Percentiles rank a stretch among this genome's conserved stretches.
Conservation (phyloP, 2,888 invertebrate species). For the Drosophila mimica region DNA sequence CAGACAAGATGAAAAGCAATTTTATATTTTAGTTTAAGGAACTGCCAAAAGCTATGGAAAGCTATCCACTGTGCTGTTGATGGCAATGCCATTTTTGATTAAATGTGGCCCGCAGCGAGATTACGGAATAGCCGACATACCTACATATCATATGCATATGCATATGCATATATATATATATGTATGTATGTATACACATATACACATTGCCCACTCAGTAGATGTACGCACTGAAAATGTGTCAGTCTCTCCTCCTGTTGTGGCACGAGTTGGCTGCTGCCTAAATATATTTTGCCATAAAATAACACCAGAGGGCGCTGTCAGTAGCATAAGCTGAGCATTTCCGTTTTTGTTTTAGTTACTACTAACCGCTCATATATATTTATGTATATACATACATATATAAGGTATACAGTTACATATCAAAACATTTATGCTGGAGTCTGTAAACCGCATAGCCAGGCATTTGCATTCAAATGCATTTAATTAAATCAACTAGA, state of each 20-base stretch:
- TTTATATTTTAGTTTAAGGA: conserved; percentile 40
- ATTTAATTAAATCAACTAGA: conserved; percentile 82
- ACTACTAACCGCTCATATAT: conserved; percentile 52
- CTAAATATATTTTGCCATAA: conserved; percentile 66
- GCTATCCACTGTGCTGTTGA: conserved; percentile 29
- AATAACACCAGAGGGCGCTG: conserved; percentile 75
- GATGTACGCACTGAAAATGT: conserved; percentile 53
- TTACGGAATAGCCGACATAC: conserved; percentile 5
- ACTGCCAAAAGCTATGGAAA: conserved; percentile 15
- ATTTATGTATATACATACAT: conserved; percentile 14
- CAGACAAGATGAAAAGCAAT: conserved; percentile 12
- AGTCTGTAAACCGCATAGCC: conserved; percentile 64
- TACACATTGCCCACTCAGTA: background rate
- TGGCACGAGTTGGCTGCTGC: conserved; percentile 8
- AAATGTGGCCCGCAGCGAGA: conserved; percentile 67
- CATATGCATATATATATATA: background rate
- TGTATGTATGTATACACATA: background rate
- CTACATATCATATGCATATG: background rate
- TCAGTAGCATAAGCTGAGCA: conserved; percentile 73
- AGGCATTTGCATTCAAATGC: conserved; percentile 80
- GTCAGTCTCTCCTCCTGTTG: conserved; percentile 3
- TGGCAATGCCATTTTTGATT: conserved; percentile 65
- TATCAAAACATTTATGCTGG: conserved; percentile 60
- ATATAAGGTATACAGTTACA: background rate
- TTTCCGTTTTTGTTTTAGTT: conserved; percentile 74